A percentile compares a stretch with the other conserved stretches of the same genome.
Evolutionary conservation across 2,797 vertebrate genomes (phyloP).

Genomic region (Champsocephalus esox): DNA sequence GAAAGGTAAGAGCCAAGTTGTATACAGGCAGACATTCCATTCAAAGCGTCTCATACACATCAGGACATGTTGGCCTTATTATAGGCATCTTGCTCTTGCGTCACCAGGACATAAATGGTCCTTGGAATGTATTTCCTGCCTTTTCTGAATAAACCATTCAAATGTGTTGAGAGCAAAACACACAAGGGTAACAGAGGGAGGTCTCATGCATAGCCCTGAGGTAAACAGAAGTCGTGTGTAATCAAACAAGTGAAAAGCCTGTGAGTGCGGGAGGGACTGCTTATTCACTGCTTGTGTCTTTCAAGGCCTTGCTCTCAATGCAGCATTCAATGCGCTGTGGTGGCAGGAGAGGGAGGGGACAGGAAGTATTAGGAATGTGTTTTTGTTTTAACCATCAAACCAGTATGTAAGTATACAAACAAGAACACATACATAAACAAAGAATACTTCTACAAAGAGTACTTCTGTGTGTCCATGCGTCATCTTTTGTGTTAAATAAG

Average conservation of each 20-base stretch:
- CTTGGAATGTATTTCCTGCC: no score
- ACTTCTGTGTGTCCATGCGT: not conserved
- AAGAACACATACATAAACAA: not conserved
- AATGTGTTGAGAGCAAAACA: not conserved
- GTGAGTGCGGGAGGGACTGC: conserved; percentile 18
- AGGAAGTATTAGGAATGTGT: conserved; percentile 3
- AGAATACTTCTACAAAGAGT: not conserved
- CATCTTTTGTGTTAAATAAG: not conserved
- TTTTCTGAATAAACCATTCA: not conserved
- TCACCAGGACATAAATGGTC: no score
- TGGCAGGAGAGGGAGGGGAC: conserved; percentile 15
- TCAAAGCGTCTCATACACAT: not conserved
- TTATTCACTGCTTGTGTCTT: conserved; percentile 26
- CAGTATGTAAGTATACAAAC: not conserved
- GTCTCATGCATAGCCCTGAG: conserved; percentile 6
- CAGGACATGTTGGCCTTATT: no score
- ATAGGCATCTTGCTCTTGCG: not conserved
- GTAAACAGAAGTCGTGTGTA: conserved; percentile 33
- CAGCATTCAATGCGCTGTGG: conserved; percentile 20
- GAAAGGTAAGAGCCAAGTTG: not conserved
- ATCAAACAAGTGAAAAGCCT: conserved; percentile 10
- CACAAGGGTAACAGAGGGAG: not conserved
- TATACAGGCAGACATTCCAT: not conserved
- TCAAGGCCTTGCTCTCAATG: not conserved
- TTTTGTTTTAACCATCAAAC: conserved; percentile 4